Percentiles rank a stretch among this genome's conserved stretches.
Evolutionary conservation across 2,113 vertebrate species (phyloP).

Genomic region (Chionodraco myersi): DNA sequence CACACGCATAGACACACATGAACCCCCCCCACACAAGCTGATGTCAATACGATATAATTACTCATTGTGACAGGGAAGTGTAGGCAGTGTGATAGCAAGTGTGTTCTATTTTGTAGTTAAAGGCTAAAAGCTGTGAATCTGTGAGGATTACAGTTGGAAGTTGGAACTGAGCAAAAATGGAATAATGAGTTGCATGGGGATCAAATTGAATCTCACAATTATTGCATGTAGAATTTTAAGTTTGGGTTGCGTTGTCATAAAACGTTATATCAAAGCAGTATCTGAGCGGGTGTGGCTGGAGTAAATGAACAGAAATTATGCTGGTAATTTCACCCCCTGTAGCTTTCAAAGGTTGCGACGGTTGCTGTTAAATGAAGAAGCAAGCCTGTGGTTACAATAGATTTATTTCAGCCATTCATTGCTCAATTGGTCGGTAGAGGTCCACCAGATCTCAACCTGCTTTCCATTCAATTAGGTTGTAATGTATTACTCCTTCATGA

Average conservation of each 20-base stretch:
- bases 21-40: slow-evolving; percentile 60
- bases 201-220: slow-evolving; percentile 8
- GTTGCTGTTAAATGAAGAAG: not conserved
- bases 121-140: slow-evolving; percentile 70
- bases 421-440: too few species aligned
- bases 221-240: not conserved
- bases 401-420: not conserved
- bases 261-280: not conserved
- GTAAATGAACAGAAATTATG: not conserved
- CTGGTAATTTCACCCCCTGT: not conserved
- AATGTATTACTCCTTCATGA: not conserved
- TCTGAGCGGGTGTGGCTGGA: not conserved
- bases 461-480: not conserved
- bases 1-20: slow-evolving; percentile 51
- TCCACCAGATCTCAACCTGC: not conserved
- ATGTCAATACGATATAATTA: slow-evolving; percentile 76
- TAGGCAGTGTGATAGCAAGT: slow-evolving; percentile 69
- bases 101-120: slow-evolving; percentile 65
- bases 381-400: not conserved
- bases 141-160: slow-evolving; percentile 47
- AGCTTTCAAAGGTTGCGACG: not conserved
- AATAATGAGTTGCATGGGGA: slow-evolving; percentile 42
- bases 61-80: slow-evolving; percentile 66
- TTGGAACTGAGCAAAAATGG: slow-evolving; percentile 31
- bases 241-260: slow-evolving; percentile 9